A percentile compares a stretch with the other conserved stretches of the same genome.
These are phyloP conservation scores for Spinus olivaceus DNA, from an alignment of 2,797 vertebrate genomes.

Conservation along the genomic window DNA sequence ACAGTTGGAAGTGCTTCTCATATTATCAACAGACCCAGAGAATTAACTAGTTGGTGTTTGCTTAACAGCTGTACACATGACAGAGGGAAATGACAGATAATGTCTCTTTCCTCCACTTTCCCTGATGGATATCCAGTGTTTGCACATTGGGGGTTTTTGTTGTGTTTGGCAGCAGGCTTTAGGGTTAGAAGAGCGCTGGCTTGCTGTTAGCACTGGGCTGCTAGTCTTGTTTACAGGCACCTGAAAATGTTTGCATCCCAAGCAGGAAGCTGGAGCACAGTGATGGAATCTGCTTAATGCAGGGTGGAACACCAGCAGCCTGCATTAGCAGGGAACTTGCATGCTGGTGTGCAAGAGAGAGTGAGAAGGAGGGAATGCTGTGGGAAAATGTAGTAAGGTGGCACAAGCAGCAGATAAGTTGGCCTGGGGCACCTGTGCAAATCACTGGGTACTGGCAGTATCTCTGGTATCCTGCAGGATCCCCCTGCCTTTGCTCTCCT, in stretches of 20 bases:
- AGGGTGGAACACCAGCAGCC: not conserved
- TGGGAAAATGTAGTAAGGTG: not conserved
- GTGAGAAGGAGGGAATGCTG: not conserved
- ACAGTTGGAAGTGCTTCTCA: not conserved
- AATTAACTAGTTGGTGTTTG: not conserved
- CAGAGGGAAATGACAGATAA: not conserved
- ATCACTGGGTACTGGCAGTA: not conserved
- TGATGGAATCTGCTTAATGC: not conserved
- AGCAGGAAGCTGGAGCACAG: not conserved
- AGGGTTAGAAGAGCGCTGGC: not conserved
- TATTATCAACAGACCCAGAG: not conserved
- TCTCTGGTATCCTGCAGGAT: not conserved
- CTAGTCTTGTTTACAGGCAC: not conserved
- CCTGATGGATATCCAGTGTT: not conserved
- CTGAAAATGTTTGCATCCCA: not conserved
- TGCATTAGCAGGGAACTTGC: not conserved
- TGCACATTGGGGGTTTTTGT: not conserved
- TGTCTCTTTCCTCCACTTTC: not conserved
- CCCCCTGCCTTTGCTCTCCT: rapidly evolving
- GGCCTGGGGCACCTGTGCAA: not conserved
- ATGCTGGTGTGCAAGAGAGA: not conserved
- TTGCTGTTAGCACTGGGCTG: not conserved
- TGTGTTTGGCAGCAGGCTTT: not conserved
- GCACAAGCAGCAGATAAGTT: not conserved
- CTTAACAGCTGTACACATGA: not conserved